These are phyloP conservation scores for Pipa parva DNA, from an alignment of 2,113 vertebrate genomes.

Conservation along the genomic window DNA sequence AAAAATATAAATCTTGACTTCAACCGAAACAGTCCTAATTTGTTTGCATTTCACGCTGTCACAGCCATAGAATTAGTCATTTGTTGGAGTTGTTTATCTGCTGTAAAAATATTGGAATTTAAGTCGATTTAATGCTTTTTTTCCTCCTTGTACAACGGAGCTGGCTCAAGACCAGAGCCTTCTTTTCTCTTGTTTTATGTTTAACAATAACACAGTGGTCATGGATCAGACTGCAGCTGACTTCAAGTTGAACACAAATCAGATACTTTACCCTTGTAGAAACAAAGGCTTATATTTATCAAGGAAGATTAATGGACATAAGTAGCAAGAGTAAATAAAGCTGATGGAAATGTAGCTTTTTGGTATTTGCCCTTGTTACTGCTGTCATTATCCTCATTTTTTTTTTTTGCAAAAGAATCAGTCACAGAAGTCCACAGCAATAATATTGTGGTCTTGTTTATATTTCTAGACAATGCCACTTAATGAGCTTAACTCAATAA, in stretches of 20 bases:
- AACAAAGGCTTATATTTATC: not conserved
- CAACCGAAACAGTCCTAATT: not conserved
- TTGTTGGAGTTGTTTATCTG: conserved; percentile 13
- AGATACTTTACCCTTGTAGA: not conserved
- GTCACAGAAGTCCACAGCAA: too few relatives aligned
- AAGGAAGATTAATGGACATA: not conserved
- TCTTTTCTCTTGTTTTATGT: not conserved
- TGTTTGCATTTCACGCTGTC: not conserved
- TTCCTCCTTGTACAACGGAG: not conserved
- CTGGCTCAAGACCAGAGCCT: not conserved
- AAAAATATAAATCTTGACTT: not conserved
- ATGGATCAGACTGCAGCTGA: not conserved
- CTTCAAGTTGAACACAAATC: not conserved
- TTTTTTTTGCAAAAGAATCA: too few relatives aligned
- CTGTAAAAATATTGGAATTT: conserved; percentile 18
- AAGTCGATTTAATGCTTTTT: not conserved
- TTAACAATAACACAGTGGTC: not conserved
- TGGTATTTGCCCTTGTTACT: too few relatives aligned
- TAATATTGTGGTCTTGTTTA: too few relatives aligned
- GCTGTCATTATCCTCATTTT: too few relatives aligned
- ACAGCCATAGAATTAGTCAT: conserved; percentile 25
- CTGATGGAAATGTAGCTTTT: not conserved
- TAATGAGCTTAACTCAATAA: too few relatives aligned
- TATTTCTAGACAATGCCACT: too few relatives aligned
- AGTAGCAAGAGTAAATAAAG: not conserved